Evolutionary conservation across 1,140 invertebrate species (phyloP), one percentile per base, ranked within the genome.

Genomic region (Asbolus verrucosus): DNA sequence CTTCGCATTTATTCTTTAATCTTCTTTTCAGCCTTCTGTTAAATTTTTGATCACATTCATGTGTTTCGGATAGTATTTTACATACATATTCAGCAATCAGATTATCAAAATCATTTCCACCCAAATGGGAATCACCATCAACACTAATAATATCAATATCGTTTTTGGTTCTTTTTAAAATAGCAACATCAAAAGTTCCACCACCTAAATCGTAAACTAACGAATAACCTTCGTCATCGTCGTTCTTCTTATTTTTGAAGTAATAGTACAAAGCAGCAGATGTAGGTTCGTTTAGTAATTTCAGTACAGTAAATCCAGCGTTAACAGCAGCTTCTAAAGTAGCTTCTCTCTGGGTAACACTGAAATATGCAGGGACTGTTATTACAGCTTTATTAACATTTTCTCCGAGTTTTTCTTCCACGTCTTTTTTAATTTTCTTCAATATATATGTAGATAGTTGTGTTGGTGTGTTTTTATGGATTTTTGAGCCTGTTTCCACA

Each of bases 121-220:
- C 90, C 69, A 92, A 80, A 77, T 91, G 87, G 9, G 71, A 76
- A 65, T 80, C 67, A 82, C 84, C 78, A 79, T 94, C 94, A 2
- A 94, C 95, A 0, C 93, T 88, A 39, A 86, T 66, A 16, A 78
- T 92, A 84, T 86, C 2, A 92, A 75, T 71, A 0, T 90, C 88
- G 50, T 90, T 91, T 75, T 91, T 89, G 77, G 92, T 90, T 76
- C 92, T 91, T 27, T 89, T 91, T 5, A 93, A 83, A 3, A 93
- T 81, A 6, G 90, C 91, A 0, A 93, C 91, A 82, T 92, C 91
- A 79, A 92, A 92, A 67, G 91, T 92, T 69, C 91, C 91, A 80
- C 91, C 91, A 60, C 90, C 90, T 59, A 91, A 79, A 80, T 91
- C 90, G 75, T 88, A 70, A 8, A 70, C 61, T 6, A 72, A 31